phyloP scores from a whole-genome alignment of 2,113 vertebrate genomes.

The Amblyornis subalaris region DNA sequence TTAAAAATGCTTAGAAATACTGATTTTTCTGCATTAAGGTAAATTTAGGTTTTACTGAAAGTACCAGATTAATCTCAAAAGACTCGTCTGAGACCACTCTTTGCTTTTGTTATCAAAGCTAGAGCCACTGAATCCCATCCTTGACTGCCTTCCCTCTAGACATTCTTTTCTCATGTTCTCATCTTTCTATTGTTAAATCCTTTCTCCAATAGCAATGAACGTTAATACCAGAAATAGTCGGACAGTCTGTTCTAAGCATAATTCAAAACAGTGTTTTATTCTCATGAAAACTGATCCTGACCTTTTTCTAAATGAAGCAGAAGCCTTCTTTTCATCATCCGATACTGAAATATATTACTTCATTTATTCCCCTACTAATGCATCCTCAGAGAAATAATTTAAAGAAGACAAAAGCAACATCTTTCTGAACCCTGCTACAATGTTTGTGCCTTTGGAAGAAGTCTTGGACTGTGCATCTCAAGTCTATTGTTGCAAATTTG shows the following conservation, averaged over 20 bases:
- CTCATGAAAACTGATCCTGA: constrained; percentile 43
- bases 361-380: neutral
- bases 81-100: neutral
- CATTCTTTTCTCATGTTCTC: constrained; percentile 56
- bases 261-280: constrained; percentile 58
- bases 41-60: neutral
- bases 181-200: constrained; percentile 61
- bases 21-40: neutral
- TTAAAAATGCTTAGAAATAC: neutral
- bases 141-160: constrained; percentile 54
- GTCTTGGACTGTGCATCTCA: neutral
- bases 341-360: constrained; percentile 5
- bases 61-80: neutral
- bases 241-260: constrained; percentile 60
- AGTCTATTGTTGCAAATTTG: neutral
- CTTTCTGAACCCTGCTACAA: neutral
- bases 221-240: constrained; percentile 50
- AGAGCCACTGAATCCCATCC: constrained; percentile 45
- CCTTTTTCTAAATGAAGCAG: constrained; percentile 35
- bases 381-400: neutral
- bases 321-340: constrained; percentile 28
- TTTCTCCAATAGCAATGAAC: constrained; percentile 34
- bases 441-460: neutral
- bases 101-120: constrained; percentile 48
- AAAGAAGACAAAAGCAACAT: neutral